Evolutionary conservation across 1,140 invertebrate genomes (phyloP).

Genomic region (Vanessa tameamea): DNA sequence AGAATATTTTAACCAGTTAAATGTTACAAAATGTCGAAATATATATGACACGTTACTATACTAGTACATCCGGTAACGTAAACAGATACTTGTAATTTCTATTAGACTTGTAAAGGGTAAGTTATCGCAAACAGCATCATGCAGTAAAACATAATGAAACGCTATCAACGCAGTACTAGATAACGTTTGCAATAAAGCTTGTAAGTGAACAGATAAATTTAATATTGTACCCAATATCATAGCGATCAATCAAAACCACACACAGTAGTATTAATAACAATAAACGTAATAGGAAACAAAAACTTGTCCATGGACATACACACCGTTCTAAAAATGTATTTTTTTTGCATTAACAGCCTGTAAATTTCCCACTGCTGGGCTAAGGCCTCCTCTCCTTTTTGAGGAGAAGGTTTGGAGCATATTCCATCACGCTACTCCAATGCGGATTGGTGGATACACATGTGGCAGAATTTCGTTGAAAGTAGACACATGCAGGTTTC

Average conservation of each 20-base stretch:
- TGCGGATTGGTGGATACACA: too few species aligned
- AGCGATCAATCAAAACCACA: slow-evolving; percentile 21
- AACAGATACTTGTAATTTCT: slow-evolving; percentile 3
- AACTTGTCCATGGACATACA: too few species aligned
- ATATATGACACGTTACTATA: not conserved
- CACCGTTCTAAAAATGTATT: too few species aligned
- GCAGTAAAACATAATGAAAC: slow-evolving; percentile 33
- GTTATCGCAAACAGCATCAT: slow-evolving; percentile 12
- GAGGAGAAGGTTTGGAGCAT: too few species aligned
- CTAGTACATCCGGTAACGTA: not conserved
- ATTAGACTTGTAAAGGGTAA: not conserved
- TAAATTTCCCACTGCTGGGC: too few species aligned
- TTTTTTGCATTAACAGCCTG: too few species aligned
- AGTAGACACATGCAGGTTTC: too few species aligned
- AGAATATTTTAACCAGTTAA: too few species aligned
- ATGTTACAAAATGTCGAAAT: too few species aligned
- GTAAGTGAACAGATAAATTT: slow-evolving; percentile 27
- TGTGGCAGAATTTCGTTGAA: too few species aligned
- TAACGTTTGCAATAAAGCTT: slow-evolving; percentile 34
- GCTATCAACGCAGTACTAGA: slow-evolving; percentile 26
- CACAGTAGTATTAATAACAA: slow-evolving; percentile 1
- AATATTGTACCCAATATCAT: slow-evolving; percentile 31
- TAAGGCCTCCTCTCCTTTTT: too few species aligned
- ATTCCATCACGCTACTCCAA: too few species aligned
- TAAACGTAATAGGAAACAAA: not conserved